Conservation (phyloP, 2,113 vertebrate species). For the Falco punctatus region DNA sequence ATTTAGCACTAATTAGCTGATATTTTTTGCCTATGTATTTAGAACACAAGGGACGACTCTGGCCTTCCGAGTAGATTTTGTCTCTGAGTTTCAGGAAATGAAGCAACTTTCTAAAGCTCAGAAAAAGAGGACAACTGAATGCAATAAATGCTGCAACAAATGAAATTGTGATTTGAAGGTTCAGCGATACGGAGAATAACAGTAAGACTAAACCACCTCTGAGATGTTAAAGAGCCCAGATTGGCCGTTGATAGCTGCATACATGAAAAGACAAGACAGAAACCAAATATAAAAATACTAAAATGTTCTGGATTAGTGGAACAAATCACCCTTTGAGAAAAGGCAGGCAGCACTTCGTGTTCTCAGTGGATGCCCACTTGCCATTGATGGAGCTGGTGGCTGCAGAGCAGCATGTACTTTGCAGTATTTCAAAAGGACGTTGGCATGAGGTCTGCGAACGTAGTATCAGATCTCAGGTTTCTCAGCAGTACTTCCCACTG, state of each 20-base stretch:
- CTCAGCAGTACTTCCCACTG: not conserved
- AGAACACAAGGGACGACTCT: not conserved
- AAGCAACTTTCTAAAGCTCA: not conserved
- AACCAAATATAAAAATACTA: not conserved
- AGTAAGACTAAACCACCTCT: not conserved
- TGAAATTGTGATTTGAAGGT: not conserved
- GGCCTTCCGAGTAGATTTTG: not conserved
- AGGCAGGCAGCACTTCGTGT: not conserved
- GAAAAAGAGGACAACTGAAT: not conserved
- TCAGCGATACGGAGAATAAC: not conserved
- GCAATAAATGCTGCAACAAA: not conserved
- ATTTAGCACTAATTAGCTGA: conserved; percentile 28
- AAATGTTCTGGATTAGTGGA: not conserved
- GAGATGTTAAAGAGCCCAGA: not conserved
- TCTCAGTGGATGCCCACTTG: not conserved
- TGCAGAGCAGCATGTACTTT: not conserved
- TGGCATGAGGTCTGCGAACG: not conserved
- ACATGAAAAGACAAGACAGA: not conserved
- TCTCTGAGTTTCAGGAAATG: not conserved
- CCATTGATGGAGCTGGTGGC: not conserved
- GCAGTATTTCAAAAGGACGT: not conserved
- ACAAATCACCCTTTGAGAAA: not conserved
- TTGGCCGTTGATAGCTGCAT: not conserved
- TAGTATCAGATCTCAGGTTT: not conserved
- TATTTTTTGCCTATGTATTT: not conserved